Evolutionary conservation across 1,140 invertebrate species (phyloP), one percentile per base, ranked within the genome.

Genomic region (Saxidomus purpurata): DNA sequence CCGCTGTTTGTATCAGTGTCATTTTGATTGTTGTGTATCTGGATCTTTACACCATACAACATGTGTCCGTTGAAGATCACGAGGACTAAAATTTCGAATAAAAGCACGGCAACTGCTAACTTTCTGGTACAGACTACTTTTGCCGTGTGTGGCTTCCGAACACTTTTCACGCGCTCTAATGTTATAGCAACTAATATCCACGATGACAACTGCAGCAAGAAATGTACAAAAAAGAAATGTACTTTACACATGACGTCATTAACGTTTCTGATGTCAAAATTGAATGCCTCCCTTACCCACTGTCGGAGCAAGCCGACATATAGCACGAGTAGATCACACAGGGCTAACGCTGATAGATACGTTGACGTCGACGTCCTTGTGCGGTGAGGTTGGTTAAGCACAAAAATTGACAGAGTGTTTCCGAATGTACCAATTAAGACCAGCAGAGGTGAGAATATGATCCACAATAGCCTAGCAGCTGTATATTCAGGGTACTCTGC

Each of bases 151-250:
- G 93, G 93, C 34, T 89, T 71, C 36, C 88, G 89, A 0, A 93
- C 91, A 25, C 90, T 91, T 9, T 91, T 90, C 17, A 89, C 80
- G 2, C 93, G 81, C 36, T 94, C 93, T 3, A 90, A 47, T 9
- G 93, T 93, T 40, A 94, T 91, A 0, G 89, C 77, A 17, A 92
- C 93, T 25, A 93, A 67, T n/a, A 92, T 90, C 93, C 93, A 94
- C 8, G 92, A 79, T 19, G 92, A 92, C n/a, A 80, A 83, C 55
- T 92, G 83, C 9, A 85, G 17, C 0, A 77, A 31, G 31, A 89
- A 83, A 61, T 91, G 91, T 0, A 92, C 47, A 17, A 90, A 36
- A 83, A 55, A 93, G 1, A 79, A 71, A n/a, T 92, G 91, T 0
- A 90, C 22, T 79, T 92, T 92, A 89, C 93, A 93, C 2, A 90